A percentile compares a stretch with the other conserved stretches of the same genome.
Conservation (phyloP, 2,113 vertebrate species). For the Ptyas mucosa region DNA sequence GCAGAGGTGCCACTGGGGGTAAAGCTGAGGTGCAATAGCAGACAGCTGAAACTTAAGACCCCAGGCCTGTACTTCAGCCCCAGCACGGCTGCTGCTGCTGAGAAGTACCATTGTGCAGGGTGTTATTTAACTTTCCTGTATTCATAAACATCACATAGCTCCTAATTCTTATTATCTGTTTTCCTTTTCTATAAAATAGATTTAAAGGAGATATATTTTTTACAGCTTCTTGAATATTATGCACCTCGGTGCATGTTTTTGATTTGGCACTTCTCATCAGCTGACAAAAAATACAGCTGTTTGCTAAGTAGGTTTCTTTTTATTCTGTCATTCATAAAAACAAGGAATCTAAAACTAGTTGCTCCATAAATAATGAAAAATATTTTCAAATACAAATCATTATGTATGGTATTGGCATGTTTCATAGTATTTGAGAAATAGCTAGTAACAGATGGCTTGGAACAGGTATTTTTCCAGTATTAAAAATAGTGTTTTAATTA, state of each 20-base stretch:
- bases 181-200: slow-evolving; percentile 29
- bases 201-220: slow-evolving; percentile 40
- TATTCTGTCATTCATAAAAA: not conserved
- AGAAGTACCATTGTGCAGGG: not conserved
- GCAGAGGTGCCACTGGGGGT: not conserved
- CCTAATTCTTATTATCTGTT: slow-evolving; percentile 35
- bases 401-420: not conserved
- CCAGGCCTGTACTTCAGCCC: not conserved
- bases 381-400: not conserved
- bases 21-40: not conserved
- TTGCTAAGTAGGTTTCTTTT: not conserved
- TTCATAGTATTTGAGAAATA: not conserved
- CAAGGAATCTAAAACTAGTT: not conserved
- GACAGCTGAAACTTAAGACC: not conserved
- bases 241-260: slow-evolving; percentile 28
- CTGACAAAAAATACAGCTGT: not conserved
- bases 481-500: slow-evolving; percentile 7
- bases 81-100: not conserved
- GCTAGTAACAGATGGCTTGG: not conserved
- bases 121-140: slow-evolving; percentile 24
- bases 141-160: slow-evolving; percentile 39
- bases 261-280: not conserved
- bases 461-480: not conserved
- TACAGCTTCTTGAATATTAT: slow-evolving; percentile 48
- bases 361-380: not conserved